Base-by-base conservation (phyloP, 92 coral and sea anemone genomes). In the Bergia sp. region DNA sequence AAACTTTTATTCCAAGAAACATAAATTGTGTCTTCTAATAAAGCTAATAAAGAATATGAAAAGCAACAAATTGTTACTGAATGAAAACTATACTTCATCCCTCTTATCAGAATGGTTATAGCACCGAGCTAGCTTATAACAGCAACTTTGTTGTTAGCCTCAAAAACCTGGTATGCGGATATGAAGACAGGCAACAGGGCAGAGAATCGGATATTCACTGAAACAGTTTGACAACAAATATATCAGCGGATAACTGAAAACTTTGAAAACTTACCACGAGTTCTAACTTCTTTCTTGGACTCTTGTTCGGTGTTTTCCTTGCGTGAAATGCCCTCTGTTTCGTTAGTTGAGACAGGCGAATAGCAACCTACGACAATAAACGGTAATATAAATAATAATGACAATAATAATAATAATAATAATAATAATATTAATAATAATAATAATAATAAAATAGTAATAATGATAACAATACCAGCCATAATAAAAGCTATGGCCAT, bases 241-340 rank as follows among this genome's bases (percentile, higher is more conserved):
- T 53, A 61, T 18, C 1, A 21, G 5, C 29, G 42, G 16, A 9
- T 21, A 73, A 36, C 8, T 23, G 42, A 37, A 37, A 2, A 7
- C 2, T 80, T 13, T 37, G 5, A 57, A 57, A 45, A 80, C 85
- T 66, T 80, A 80, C 85, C 85, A 55, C 85, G 85, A 55, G 71
- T 55, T 80, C 85, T 80, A 39, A 16, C 49, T 55, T 80, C 85
- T 55, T 80, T 80, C 85, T 80, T 80, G 72, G 36, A 37, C 18
- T 53, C 85, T 16, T 80, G 73, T 16, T 80, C 73, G 8, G 29
- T 55, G 15, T 37, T 53, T 58, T 55, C 72, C 73, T 80, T 80
- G 44, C 5, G 37, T 55, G 72, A 57, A 37, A 5, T 53, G 39
- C 42, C 45, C 72, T 37, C 49, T 45, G 15, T 80, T 80, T 80